Conservation (phyloP, 2,888 invertebrate genomes). For the Trissonchulus latispiculum region DNA sequence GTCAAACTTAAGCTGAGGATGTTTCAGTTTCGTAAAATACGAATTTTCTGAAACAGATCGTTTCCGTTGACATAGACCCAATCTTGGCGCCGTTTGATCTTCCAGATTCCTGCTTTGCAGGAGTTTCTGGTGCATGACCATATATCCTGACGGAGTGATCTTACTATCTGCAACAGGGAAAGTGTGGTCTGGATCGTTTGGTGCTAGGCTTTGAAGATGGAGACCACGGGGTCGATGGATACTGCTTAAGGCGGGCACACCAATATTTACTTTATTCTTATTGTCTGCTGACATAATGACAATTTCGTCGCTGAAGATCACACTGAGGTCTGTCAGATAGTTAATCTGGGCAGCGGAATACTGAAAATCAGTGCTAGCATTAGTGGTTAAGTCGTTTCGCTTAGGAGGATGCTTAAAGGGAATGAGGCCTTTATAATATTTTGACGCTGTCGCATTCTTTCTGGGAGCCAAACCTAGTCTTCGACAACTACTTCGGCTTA, state of each 20-base stretch:
- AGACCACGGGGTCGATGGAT: not conserved
- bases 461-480: not conserved
- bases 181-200: not conserved
- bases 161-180: not conserved
- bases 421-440: not conserved
- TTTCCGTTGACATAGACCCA: too few relatives aligned
- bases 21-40: not conserved
- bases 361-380: not conserved
- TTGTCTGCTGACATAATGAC: not conserved
- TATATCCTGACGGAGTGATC: not conserved
- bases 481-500: not conserved
- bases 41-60: too few relatives aligned
- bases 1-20: not conserved
- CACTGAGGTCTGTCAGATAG: not conserved
- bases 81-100: too few relatives aligned
- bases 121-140: not conserved
- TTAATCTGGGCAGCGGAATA: not conserved
- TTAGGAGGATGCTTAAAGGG: not conserved
- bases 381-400: not conserved
- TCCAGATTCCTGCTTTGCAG: not conserved
- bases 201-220: not conserved
- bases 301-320: not conserved
- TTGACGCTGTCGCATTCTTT: not conserved
- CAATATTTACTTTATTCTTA: not conserved
- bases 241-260: not conserved